phyloP scores from a whole-genome alignment of 2,888 invertebrate genomes.

The Watsonalla binaria region DNA sequence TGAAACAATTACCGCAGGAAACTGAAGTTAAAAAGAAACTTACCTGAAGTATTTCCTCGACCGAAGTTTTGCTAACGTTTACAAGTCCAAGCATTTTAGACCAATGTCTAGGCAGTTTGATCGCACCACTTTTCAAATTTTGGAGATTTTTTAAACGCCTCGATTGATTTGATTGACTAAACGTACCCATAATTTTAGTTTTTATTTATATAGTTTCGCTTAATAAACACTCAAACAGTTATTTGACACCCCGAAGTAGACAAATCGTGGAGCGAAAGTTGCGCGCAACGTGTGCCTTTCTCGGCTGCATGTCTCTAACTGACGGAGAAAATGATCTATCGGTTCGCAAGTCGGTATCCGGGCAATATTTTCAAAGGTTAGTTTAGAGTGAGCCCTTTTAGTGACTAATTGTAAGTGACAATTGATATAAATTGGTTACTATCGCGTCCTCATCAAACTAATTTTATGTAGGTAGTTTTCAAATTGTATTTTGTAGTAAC shows the following conservation, averaged over 20 bases:
- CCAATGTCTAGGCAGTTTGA: conserved; percentile 55
- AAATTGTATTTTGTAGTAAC: not conserved
- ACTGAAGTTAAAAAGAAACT: conserved; percentile 17
- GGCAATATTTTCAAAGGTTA: not conserved
- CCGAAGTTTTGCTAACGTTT: conserved; percentile 36
- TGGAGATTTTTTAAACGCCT: conserved; percentile 44
- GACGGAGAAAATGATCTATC: conserved; percentile 3
- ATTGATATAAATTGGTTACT: not conserved
- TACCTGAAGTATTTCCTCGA: conserved; percentile 57
- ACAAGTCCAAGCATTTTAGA: conserved; percentile 56
- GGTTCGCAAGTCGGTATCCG: not conserved
- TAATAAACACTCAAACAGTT: not conserved
- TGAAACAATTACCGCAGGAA: not conserved
- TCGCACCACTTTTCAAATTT: conserved; percentile 53
- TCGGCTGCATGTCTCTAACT: conserved; percentile 36
- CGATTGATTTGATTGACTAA: conserved; percentile 32
- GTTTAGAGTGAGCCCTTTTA: not conserved
- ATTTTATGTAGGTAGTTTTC: not conserved
- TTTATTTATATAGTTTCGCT: too few relatives aligned
- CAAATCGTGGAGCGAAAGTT: not conserved
- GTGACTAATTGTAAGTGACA: not conserved
- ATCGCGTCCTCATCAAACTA: not conserved
- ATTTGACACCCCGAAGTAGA: not conserved
- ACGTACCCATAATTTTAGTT: conserved; percentile 27
- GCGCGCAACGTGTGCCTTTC: conserved; percentile 22